Percentiles rank a stretch among this genome's conserved stretches.
Evolutionary conservation across 2,888 invertebrate genomes (phyloP).

Genomic region (Calameuta pallipes): DNA sequence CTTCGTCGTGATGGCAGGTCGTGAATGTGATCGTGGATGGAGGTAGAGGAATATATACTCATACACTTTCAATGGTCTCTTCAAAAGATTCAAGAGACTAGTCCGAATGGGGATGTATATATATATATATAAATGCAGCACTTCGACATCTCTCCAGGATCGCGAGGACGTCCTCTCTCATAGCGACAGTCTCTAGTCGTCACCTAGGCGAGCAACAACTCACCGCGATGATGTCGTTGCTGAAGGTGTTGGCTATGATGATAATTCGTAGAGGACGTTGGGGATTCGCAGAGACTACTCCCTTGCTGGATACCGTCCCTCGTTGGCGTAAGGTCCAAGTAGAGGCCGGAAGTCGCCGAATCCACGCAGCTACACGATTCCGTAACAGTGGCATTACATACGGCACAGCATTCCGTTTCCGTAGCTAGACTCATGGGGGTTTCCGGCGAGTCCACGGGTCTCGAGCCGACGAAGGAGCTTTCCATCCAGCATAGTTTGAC

Average conservation of each 20-base stretch:
- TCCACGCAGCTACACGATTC: conserved; percentile 52
- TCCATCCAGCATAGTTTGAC: conserved; percentile 89
- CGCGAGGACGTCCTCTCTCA: too few species aligned
- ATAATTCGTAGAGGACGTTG: conserved; percentile 45
- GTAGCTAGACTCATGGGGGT: conserved; percentile 74
- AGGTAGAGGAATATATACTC: too few species aligned
- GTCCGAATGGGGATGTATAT: too few species aligned
- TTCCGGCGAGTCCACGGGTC: conserved; percentile 87
- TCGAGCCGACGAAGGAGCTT: conserved; percentile 89
- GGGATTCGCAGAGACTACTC: conserved; percentile 50
- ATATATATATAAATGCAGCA: too few species aligned
- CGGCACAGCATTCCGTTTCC: conserved; percentile 57
- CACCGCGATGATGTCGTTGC: conserved; percentile 68
- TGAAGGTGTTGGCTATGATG: conserved; percentile 58
- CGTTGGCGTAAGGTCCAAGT: conserved; percentile 47
- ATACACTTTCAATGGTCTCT: too few species aligned
- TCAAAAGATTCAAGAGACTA: too few species aligned
- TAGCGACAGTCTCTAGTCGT: conserved; percentile 52
- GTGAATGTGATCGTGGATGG: too few species aligned
- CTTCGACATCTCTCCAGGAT: too few species aligned
- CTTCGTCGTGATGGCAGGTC: too few species aligned
- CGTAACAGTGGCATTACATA: conserved; percentile 52
- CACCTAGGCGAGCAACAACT: conserved; percentile 69
- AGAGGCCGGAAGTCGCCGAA: conserved; percentile 52
- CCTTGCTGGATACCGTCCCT: conserved; percentile 43